Base-by-base conservation (phyloP, 2,888 invertebrate genomes). In the Hofmannophila pseudospretella region DNA sequence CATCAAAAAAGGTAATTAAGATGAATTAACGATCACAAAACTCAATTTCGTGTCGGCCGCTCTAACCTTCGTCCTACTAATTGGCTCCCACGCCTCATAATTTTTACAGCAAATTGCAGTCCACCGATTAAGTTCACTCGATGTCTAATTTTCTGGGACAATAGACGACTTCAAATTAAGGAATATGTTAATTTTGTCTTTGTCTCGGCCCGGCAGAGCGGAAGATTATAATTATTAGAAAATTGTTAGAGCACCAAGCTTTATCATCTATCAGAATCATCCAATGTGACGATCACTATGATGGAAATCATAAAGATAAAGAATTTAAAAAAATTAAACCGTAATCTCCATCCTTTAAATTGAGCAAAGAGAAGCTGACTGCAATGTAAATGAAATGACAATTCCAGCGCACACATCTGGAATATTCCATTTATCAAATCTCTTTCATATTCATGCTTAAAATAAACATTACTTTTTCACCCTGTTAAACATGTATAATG, bases 151-250 rank as follows among this genome's bases (percentile, higher is more conserved):
- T 75, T 72, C 68, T 69, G 71, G 71, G 78, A 84, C 82, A 84
- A 80, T 79, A 74, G 79, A 67, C 68, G 61, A 66, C 64, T 70
- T 66, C 57, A 68, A 74, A 75, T 84, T 77, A 74, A 75, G 78
- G 72, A 79, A 81, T 82, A 84, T 85, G 84, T 72, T 76, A 85
- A 85, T 84, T 75, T 52, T 53, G 66, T 70, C 78, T 82, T 81
- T 85, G 84, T 84, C 66, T 63, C 64, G 64, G 53, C 39, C 63
- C 80, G 70, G 32, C 75, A 64, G 76, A 77, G 79, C 82, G 81
- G 70, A 82, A 79, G 78, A 79, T 78, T 82, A 80, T 85, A 85
- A 85, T 84, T 81, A 84, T 81, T 68, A 67, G 58, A 63, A 74
- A 73, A 76, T 73, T 72, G 64, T 70, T 66, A 56, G 57, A 60